Evolutionary conservation across 2,113 vertebrate genomes (phyloP), one percentile per base, ranked within the genome.

Genomic region (Oryzias woworae): DNA sequence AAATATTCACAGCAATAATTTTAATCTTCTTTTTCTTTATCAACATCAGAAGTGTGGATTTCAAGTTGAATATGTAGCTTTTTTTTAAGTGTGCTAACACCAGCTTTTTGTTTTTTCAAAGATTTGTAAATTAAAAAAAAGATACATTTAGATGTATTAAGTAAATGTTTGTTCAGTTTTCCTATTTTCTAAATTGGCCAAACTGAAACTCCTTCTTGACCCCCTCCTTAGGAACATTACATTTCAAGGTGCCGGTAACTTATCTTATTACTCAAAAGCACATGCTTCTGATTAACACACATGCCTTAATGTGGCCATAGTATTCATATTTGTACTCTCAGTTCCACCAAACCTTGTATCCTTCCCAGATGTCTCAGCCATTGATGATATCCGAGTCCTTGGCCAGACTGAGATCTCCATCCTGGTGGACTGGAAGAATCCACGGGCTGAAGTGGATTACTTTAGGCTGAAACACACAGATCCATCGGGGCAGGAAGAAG

Each of bases 371-470:
- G 75, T 86, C 2, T 85, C 92, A 44, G 51, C 64, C 17, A 81
- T 92, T 17, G 84, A 69, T 75, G 87, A 86, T 24, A 82, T 95
- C 15, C 90, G 85, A 85, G 93, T 96, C 75, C 85, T 91, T 0
- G 93, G 94, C 14, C 92, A 95, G 87, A 94, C 91, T 1, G 94
- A 95, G 23, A 84, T 85, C 59, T 92, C 94, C 0, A 91, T 96
- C 20, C 87, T 95, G 18, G 93, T 97, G 77, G 94, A 95, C 66
- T 95, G 95, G 94, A 85, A 94, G 83, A 97, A 95, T 66, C 94
- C 94, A 0, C 54, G 64, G 1, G 65, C 80, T 0, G 88, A 89
- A 4, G 90, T 95, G 55, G 95, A 95, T 82, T 91, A 91, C 76
- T 97, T 94, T 79, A 94, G 91, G 66, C 81, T 97, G 65, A 92